A percentile compares a stretch with the other conserved stretches of the same genome.
phyloP scores from a whole-genome alignment of 1,140 invertebrate species.

The Drosophila oshimai region DNA sequence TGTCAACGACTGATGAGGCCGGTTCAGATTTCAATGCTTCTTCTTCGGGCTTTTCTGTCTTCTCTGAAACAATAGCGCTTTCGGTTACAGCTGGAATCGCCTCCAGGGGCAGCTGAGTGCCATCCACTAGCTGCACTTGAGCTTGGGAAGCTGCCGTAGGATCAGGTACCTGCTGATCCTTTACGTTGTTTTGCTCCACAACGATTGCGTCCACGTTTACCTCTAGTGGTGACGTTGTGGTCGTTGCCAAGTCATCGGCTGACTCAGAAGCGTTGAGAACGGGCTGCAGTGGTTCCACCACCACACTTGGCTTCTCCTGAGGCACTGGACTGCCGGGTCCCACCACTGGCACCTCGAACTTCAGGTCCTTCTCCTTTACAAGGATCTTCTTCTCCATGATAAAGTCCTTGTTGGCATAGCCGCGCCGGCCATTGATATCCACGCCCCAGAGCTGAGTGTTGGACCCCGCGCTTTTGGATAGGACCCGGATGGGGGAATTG shows the following conservation, averaged over 20 bases:
- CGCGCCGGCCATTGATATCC: conserved; percentile 87
- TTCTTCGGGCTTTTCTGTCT: not conserved
- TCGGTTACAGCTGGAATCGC: conserved; percentile 25
- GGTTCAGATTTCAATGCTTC: not conserved
- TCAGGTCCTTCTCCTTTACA: conserved; percentile 38
- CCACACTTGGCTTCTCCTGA: no score
- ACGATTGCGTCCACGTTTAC: conserved; percentile 40
- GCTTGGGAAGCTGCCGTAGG: conserved; percentile 42
- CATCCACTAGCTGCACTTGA: conserved; percentile 61
- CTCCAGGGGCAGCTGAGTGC: conserved; percentile 60
- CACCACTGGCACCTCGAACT: conserved; percentile 51
- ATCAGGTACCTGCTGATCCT: conserved; percentile 12
- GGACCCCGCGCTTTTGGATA: conserved; percentile 88
- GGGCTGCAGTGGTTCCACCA: not conserved
- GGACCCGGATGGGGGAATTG: conserved; percentile 86
- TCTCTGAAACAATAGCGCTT: not conserved
- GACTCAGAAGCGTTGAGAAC: conserved; percentile 59
- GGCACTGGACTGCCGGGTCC: conserved; percentile 17
- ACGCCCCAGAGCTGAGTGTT: conserved; percentile 88
- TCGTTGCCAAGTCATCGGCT: conserved; percentile 28
- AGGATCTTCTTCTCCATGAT: conserved; percentile 60
- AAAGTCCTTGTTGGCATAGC: conserved; percentile 87
- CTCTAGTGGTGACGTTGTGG: conserved; percentile 62
- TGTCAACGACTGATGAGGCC: conserved; percentile 5
- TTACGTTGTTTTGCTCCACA: conserved; percentile 40